Base-by-base conservation (phyloP, 2,888 invertebrate genomes). In the Anoncus sp. region DNA sequence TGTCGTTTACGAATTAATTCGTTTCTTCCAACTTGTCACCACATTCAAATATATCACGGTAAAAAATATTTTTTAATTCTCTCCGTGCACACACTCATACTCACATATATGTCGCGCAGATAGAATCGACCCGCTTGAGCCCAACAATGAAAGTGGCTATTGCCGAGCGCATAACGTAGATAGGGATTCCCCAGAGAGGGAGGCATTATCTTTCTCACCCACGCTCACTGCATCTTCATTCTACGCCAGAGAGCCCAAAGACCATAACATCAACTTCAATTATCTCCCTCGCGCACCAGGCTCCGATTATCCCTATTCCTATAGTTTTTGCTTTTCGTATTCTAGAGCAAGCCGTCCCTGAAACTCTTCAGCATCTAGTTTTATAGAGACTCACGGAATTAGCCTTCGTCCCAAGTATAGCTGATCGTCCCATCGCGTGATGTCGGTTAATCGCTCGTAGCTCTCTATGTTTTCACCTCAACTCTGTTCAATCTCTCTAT, bases 221-320 rank as follows among this genome's bases (percentile, higher is more conserved):
- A 77, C 73, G 73, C 74, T 45, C 10, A 18, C 45, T 70, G 77
- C 69, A 73, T 77, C 77, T 73, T 74, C 59, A 31, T 74, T 77
- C 63, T 31, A 53, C 14, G 18, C 43, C 35, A 38, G 38, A 59
- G 70, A n/a, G 49, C 70, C 35, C 24, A 31, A 74, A 59, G 45
- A 47, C 53, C 62, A 43, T 51, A 47, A 47, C 72, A 45, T 71
- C 55, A 67, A 63, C 73, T 77, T 53, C 59, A 74, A 77, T 77
- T 77, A 77, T 77, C 77, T 77, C 14, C 40, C 67, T 72, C 72
- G 47, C 62, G 49, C 77, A 72, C 66, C 57, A 66, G 27, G 38
- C 63, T 38, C 55, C 53, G n/a, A 38, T 53, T 43, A 55, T 55
- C 71, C 22, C 62, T 55, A 69, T 69, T 35, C 55, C 69, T 22